These are phyloP conservation scores for Macrosteles quadrilineatus DNA, from an alignment of 1,140 invertebrate genomes.

Conservation along the genomic window DNA sequence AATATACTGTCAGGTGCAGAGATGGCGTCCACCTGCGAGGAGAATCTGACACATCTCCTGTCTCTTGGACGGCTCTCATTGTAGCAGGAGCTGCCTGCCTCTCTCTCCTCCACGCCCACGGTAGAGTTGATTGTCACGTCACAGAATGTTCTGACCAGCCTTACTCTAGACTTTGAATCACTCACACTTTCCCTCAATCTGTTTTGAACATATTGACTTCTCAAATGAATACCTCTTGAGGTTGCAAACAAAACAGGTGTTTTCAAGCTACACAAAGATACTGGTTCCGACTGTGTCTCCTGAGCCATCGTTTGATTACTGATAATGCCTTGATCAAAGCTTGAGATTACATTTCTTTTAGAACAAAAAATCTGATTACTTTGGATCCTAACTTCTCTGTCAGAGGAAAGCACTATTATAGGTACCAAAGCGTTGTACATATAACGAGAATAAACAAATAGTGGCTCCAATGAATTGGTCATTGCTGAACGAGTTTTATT, in stretches of 20 bases:
- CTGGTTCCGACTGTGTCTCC: not conserved
- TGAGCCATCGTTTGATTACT: not conserved
- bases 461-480: not conserved
- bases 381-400: not conserved
- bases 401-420: not conserved
- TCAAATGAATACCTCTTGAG: not conserved
- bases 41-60: not conserved
- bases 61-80: not conserved
- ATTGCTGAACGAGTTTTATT: not conserved
- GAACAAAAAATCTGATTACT: not conserved
- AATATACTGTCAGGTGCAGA: not conserved
- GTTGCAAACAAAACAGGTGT: not conserved
- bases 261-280: not conserved
- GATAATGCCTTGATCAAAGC: not conserved
- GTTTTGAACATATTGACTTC: not conserved
- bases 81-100: no score
- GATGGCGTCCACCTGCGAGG: not conserved
- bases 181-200: not conserved
- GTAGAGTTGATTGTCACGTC: not conserved
- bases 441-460: not conserved
- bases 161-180: not conserved
- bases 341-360: not conserved
- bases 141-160: not conserved
- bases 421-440: conserved; percentile 4
- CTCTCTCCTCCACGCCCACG: no score